Evolutionary conservation across 2,113 vertebrate genomes (phyloP).

Genomic region (Psephotus haematonotus): DNA sequence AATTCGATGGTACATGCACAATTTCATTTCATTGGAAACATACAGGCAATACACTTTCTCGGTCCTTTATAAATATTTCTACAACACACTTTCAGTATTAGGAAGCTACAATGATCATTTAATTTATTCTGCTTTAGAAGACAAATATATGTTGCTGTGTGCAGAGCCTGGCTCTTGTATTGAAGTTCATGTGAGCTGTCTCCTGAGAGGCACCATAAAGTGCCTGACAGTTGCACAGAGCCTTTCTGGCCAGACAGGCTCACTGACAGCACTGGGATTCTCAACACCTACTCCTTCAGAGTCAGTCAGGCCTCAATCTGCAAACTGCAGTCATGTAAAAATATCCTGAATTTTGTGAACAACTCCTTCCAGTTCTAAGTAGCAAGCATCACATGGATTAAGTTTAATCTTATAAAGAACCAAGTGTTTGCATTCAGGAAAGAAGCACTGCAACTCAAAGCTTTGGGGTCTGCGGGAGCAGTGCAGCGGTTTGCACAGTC

Average conservation of each 20-base stretch:
- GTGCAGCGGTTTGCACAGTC: neutral
- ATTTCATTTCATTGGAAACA: neutral
- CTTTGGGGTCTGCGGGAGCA: neutral
- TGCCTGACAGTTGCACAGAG: accelerated
- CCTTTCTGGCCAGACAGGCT: neutral
- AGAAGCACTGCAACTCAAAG: neutral
- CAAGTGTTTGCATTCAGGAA: neutral
- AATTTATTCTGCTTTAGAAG: neutral
- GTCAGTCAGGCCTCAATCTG: neutral
- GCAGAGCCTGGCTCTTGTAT: neutral
- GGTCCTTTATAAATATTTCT: neutral
- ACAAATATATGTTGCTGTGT: neutral
- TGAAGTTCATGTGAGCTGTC: neutral
- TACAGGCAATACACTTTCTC: neutral
- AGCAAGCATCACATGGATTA: neutral
- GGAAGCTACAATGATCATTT: neutral
- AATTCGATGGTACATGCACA: neutral
- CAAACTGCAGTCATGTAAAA: neutral
- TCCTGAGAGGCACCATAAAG: neutral
- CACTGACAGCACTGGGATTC: neutral
- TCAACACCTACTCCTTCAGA: neutral
- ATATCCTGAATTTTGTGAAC: neutral
- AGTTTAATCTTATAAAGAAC: neutral
- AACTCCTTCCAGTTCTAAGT: neutral
- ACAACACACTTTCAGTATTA: neutral